These are phyloP conservation scores for Linepithema humile DNA, from an alignment of 1,140 invertebrate species.

Conservation along the genomic window DNA sequence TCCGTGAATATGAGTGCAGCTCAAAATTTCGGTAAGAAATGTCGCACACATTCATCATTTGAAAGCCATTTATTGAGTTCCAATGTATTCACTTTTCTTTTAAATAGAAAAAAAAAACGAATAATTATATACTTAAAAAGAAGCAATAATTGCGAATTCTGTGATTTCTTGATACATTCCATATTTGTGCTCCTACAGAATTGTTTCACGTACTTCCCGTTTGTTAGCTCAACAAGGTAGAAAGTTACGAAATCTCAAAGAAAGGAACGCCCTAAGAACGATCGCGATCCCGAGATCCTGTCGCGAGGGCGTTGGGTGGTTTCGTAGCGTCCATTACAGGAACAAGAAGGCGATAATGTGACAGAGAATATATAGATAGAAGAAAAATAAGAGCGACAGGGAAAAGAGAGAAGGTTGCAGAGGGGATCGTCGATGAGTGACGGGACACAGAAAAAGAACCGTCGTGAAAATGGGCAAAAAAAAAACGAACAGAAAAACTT, in stretches of 20 bases:
- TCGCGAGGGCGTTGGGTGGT: slow-evolving; percentile 65
- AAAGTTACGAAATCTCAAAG: slow-evolving; percentile 31
- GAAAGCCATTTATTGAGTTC: neutral
- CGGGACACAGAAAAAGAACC: slow-evolving; percentile 3
- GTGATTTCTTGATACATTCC: no score
- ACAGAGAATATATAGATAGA: neutral
- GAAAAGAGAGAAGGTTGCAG: neutral
- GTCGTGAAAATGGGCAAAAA: slow-evolving; percentile 60
- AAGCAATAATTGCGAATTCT: no score
- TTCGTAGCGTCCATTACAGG: slow-evolving; percentile 65
- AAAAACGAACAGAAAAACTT: slow-evolving; percentile 70
- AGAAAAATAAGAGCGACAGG: slow-evolving; percentile 7
- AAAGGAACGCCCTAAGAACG: neutral
- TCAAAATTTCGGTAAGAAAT: neutral
- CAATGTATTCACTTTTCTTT: no score
- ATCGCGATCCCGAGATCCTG: slow-evolving; percentile 59
- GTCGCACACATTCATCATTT: neutral
- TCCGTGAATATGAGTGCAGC: slow-evolving; percentile 5
- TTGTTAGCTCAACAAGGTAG: slow-evolving; percentile 6
- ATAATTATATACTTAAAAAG: no score
- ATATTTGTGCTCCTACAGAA: neutral
- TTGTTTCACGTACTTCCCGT: slow-evolving; percentile 35
- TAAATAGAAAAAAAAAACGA: no score
- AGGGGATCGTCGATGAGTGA: slow-evolving; percentile 11
- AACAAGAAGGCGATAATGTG: slow-evolving; percentile 54